Percentiles rank a stretch among this genome's conserved stretches.
These are phyloP conservation scores for Desmophyllum pertusum DNA, from an alignment of 92 coral and sea anemone species.

Conservation along the genomic window DNA sequence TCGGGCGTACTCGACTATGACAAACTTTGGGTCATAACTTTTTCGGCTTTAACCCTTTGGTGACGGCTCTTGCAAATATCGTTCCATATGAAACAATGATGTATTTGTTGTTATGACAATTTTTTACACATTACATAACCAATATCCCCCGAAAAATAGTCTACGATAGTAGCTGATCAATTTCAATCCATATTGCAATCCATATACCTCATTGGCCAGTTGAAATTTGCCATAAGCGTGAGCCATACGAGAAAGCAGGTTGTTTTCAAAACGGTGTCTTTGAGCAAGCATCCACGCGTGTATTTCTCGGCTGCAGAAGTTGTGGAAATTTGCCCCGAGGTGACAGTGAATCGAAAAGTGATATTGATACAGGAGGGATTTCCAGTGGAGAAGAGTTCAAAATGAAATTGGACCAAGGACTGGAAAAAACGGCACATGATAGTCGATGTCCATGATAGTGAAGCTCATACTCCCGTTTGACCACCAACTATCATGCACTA, in stretches of 20 bases:
- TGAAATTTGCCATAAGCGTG: not conserved
- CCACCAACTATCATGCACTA: no score
- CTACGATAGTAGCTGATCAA: not conserved
- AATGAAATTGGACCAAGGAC: no score
- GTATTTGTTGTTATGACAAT: no score
- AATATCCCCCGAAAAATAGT: not conserved
- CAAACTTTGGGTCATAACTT: no score
- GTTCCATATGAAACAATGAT: not conserved
- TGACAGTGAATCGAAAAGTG: no score
- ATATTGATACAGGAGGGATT: no score
- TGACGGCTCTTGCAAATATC: not conserved
- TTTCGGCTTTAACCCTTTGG: slow-evolving; percentile 17
- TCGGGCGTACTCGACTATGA: no score
- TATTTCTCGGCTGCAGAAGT: not conserved
- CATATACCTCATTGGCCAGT: not conserved
- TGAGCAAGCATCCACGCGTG: not conserved
- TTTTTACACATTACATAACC: not conserved
- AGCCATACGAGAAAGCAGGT: not conserved
- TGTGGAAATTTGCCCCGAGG: no score
- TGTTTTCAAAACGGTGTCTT: not conserved
- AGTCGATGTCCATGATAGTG: no score
- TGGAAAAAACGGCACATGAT: no score
- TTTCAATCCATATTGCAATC: not conserved
- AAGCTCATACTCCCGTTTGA: no score
- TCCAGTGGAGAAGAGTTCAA: no score